phyloP scores from a whole-genome alignment of 2,888 invertebrate species.

The Vanessa cardui region DNA sequence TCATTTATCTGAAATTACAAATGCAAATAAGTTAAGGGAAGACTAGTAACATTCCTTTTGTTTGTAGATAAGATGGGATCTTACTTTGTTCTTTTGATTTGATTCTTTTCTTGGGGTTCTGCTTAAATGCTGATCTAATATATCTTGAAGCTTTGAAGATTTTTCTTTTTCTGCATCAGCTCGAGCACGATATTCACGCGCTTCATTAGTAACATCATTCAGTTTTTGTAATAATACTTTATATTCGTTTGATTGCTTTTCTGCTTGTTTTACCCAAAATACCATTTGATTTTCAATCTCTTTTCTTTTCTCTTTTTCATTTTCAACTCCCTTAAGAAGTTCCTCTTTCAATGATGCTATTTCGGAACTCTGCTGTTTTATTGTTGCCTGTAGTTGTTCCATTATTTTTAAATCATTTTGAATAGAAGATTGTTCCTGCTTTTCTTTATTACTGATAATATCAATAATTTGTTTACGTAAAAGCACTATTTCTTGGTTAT shows the following conservation, averaged over 20 bases:
- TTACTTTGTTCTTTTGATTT: constrained; percentile 37
- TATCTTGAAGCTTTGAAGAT: constrained; percentile 57
- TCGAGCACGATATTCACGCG: constrained; percentile 59
- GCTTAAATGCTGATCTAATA: constrained; percentile 57
- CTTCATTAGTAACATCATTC: constrained; percentile 64
- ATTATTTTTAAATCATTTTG: constrained; percentile 60
- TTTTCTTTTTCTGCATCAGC: constrained; percentile 63
- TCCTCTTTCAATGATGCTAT: constrained; percentile 75
- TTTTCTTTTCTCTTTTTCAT: constrained; percentile 56
- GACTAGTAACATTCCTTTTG: neutral
- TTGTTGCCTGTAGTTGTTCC: constrained; percentile 67
- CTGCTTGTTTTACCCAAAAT: constrained; percentile 64
- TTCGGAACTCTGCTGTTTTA: constrained; percentile 80
- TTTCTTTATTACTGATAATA: constrained; percentile 65
- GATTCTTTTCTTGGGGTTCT: constrained; percentile 38
- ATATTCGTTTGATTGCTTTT: constrained; percentile 68
- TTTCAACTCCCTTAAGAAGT: constrained; percentile 60
- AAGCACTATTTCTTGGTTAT: constrained; percentile 77
- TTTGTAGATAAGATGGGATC: constrained; percentile 12
- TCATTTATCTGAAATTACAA: neutral
- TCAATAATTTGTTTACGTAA: constrained; percentile 69
- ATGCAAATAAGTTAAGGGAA: neutral
- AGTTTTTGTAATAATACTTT: constrained; percentile 66
- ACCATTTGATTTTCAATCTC: constrained; percentile 63
- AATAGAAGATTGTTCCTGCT: constrained; percentile 47